Conservation (phyloP, 2,113 vertebrate genomes). For the Sphaerodactylus townsendi region DNA sequence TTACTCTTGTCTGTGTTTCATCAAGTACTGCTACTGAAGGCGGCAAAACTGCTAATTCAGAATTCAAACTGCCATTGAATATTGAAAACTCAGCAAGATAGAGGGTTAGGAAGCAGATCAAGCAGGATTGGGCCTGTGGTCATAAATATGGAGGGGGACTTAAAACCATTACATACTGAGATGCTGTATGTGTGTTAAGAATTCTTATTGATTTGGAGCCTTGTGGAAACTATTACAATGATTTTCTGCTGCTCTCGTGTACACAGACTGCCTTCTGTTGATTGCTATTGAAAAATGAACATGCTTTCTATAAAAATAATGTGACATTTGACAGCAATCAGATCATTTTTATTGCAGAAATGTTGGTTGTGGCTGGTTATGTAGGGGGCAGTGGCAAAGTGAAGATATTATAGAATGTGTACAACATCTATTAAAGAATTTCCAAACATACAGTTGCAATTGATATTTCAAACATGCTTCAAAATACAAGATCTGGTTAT, state of each 20-base stretch:
- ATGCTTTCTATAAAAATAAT: slow-evolving; percentile 31
- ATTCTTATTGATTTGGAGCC: slow-evolving; percentile 32
- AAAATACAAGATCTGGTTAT: slow-evolving; percentile 25
- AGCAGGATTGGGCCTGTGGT: neutral
- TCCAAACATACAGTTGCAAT: neutral
- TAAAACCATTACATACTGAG: neutral
- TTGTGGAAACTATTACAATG: slow-evolving; percentile 22
- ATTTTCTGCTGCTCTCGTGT: slow-evolving; percentile 41
- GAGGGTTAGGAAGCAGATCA: too few relatives aligned
- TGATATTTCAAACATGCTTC: slow-evolving; percentile 4
- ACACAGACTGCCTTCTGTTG: slow-evolving; percentile 69
- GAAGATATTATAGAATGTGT: neutral
- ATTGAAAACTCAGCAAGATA: too few relatives aligned
- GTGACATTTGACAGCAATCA: neutral
- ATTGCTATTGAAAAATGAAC: slow-evolving; percentile 59
- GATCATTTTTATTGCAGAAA: neutral
- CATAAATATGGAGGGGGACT: slow-evolving; percentile 8
- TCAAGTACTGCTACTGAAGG: too few relatives aligned
- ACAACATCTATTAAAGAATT: neutral
- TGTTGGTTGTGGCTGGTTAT: too few relatives aligned
- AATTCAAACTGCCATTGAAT: too few relatives aligned
- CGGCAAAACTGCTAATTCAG: too few relatives aligned
- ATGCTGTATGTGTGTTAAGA: neutral
- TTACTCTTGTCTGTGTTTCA: too few relatives aligned
- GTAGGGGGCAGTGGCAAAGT: neutral